Base-by-base conservation (phyloP, 2,113 vertebrate species). In the Echinops telfairi region DNA sequence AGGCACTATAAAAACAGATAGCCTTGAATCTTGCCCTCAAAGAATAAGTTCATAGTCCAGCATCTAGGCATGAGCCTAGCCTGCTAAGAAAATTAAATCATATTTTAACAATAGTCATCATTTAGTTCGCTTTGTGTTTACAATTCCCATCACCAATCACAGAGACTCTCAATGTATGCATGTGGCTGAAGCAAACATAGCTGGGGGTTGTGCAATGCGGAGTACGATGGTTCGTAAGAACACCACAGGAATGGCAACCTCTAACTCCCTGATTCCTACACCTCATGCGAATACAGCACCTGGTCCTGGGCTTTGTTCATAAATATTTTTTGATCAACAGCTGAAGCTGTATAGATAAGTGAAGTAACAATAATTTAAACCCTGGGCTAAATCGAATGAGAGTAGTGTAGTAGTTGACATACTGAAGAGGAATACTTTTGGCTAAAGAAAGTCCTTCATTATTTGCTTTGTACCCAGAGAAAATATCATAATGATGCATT, bases 391-490 rank as follows among this genome's bases (percentile, higher is more conserved):
- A 82, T 27, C 71, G 82, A 77, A 79, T 66, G 14, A 77, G 33
- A 38, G 7, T 25, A 31, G 3, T 40, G 20, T 43, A 10, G 47
- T 62, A 22, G n/a, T 22, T 89, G 77, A 62, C 68, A 93, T 2
- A 64, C 53, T 25, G 68, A 88, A 70, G 2, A 79, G 27, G 53
- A 60, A 75, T 83, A 89, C 73, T 90, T 77, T 70, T 36, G 33
- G 36, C n/a, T 78, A 20, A 68, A 75, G 4, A 82, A 81, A 87
- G 68, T 5, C 53, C 38, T 82, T 83, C 57, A 36, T 76, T 81
- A 68, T 95, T 84, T 53, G 36, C 84, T 91, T 89, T 53, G 64
- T 15, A 82, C 29, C 47, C 43, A 86, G 66, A 88, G 80, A 95
- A 53, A 76, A 89, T 10, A 47, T 4, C 43, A 33, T 17, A 12